A percentile compares a stretch with the other conserved stretches of the same genome.
phyloP scores from a whole-genome alignment of 1,140 invertebrate species.

The Platyscapa corneri region DNA sequence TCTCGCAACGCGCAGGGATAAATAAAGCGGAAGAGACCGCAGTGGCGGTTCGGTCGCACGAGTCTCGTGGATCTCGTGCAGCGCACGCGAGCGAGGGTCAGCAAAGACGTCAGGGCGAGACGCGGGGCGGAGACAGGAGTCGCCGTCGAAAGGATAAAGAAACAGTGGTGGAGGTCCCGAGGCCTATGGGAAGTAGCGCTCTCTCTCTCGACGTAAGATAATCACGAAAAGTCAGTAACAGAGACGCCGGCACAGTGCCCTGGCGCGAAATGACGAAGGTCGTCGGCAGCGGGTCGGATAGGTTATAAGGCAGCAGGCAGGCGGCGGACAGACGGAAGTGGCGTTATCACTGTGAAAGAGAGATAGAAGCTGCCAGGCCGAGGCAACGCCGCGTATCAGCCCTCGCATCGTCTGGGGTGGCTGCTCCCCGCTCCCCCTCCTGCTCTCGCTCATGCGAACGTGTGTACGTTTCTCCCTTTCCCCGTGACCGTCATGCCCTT shows the following conservation, averaged over 20 bases:
- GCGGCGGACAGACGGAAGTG: conserved; percentile 51
- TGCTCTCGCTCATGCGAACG: background rate
- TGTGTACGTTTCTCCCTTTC: background rate
- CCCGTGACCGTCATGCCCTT: conserved; percentile 16
- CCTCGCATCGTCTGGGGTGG: conserved; percentile 63
- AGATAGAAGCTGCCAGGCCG: conserved; percentile 4
- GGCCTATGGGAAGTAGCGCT: background rate
- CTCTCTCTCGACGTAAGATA: conserved; percentile 27
- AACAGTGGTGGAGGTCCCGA: too few relatives aligned
- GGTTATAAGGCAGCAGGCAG: background rate
- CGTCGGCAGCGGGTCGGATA: background rate
- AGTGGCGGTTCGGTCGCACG: too few relatives aligned
- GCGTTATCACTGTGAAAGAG: conserved; percentile 60
- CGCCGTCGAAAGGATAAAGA: background rate
- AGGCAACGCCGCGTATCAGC: conserved; percentile 58
- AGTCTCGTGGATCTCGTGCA: too few relatives aligned
- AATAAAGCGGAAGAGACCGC: too few relatives aligned
- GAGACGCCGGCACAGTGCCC: conserved; percentile 41
- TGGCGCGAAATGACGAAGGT: conserved; percentile 44
- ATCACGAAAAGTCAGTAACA: conserved; percentile 65
- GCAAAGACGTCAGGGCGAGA: too few relatives aligned
- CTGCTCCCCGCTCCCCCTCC: conserved; percentile 47
- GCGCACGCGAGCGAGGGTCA: too few relatives aligned
- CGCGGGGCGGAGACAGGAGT: background rate
- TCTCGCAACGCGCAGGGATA: too few relatives aligned